A percentile compares a stretch with the other conserved stretches of the same genome.
Evolutionary conservation across 2,888 invertebrate genomes (phyloP).

Genomic region (Portevinia maculata): DNA sequence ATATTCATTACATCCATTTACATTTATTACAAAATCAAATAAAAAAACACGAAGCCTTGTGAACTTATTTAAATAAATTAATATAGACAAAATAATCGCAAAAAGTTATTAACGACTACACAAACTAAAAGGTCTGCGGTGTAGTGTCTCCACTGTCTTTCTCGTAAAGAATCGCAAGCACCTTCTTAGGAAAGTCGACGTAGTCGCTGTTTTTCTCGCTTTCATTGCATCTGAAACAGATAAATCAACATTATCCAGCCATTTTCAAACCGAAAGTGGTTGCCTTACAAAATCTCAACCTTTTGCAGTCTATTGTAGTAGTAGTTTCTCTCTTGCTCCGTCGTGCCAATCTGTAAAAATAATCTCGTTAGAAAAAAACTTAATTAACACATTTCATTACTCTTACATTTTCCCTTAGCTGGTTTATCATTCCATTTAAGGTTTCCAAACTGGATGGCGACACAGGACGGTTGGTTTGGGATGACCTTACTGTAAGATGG

Average conservation of each 20-base stretch:
- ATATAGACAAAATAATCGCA: no score
- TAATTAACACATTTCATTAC: background rate
- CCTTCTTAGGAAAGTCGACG: slow-evolving; percentile 76
- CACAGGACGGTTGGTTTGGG: slow-evolving; percentile 46
- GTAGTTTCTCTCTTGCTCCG: slow-evolving; percentile 76
- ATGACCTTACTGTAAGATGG: slow-evolving; percentile 62
- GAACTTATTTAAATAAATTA: no score
- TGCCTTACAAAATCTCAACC: slow-evolving; percentile 77
- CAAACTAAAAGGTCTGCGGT: slow-evolving; percentile 5
- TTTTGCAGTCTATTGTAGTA: slow-evolving; percentile 77
- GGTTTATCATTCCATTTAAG: slow-evolving; percentile 66
- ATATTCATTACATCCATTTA: no score
- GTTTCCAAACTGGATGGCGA: slow-evolving; percentile 75
- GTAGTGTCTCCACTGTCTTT: slow-evolving; percentile 54
- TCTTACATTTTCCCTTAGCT: slow-evolving; percentile 64
- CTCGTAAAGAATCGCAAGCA: slow-evolving; percentile 76
- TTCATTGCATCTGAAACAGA: slow-evolving; percentile 65
- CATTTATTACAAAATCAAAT: no score
- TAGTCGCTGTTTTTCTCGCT: slow-evolving; percentile 74
- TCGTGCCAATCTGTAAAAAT: slow-evolving; percentile 44
- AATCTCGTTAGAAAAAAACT: background rate
- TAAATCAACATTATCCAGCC: background rate
- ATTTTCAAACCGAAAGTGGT: background rate
- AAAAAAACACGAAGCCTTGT: no score
- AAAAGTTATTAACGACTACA: background rate